Base-by-base conservation (phyloP, 2,797 vertebrate species). In the Eutrigla gurnardus region DNA sequence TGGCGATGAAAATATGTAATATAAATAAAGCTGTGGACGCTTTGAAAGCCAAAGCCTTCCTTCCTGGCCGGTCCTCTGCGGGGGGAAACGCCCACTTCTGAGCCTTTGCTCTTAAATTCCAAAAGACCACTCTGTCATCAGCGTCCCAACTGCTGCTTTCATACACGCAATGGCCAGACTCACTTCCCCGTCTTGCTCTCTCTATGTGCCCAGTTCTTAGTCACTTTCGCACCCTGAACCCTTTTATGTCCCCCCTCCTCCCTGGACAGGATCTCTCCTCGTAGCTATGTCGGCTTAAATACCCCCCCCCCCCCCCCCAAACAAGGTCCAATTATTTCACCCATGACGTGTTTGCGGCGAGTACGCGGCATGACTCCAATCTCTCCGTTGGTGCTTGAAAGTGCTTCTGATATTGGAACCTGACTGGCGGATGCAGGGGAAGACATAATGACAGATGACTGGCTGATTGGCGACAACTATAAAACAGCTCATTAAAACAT, bases 21-120 rank as follows among this genome's bases (percentile, higher is more conserved):
- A 94, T 95, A 96, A 96, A 96, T 95, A 95, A 95, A 94, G 93
- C 91, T 84, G 80, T 86, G 90, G 89, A 89, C 80, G 87, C 93
- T 95, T 95, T 95, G 94, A 95, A 95, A 95, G 93, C 85, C 91
- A 93, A 95, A 95, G 91, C 91, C 93, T 95, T 95, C 93, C 94
- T 96, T 96, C 95, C 94, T 94, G 95, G 85, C 80, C 84, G 69
- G 91, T 92, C 92, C 92, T 94, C 92, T 90, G 87, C 4, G 83
- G 91, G 82, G 88, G 86, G 92, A 91, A 90, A 91, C 91, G 88
- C 88, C 80, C 83, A 92, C 93, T 93, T 88, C 86, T 81, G 89
- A 86, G 86, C 90, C 82, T 83, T 88, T 90, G 85, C 94, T 94
- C 93, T 94, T 95, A 94, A 95, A 95, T 94, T 95, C 88, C 85